A percentile compares a stretch with the other conserved stretches of the same genome.
Evolutionary conservation across 2,797 vertebrate species (phyloP).

Genomic region (Podargus strigoides): DNA sequence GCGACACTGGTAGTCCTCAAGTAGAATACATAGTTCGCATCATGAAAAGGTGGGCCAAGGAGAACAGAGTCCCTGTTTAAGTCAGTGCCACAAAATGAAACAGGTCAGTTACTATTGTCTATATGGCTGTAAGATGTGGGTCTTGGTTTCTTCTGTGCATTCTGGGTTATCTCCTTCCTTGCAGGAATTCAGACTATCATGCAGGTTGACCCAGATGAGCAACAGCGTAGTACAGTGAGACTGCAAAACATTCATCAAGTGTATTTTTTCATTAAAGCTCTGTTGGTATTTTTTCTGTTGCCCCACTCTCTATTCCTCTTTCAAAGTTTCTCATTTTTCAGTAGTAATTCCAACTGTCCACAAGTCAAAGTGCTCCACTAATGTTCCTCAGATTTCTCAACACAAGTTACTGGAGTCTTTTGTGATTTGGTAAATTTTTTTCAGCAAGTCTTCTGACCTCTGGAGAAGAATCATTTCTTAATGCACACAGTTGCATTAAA

Average conservation of each 20-base stretch:
- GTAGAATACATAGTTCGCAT: constrained; percentile 91
- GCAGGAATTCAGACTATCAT: not conserved
- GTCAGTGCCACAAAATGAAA: not conserved
- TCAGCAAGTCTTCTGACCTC: not conserved
- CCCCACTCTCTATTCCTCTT: not conserved
- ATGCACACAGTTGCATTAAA: not conserved
- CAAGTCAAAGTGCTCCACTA: not conserved
- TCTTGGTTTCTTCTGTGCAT: not conserved
- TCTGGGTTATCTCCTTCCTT: not conserved
- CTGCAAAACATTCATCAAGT: not conserved
- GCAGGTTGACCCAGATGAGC: not conserved
- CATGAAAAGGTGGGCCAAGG: constrained; percentile 98
- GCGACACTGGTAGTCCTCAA: constrained; percentile 90
- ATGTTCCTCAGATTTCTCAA: not conserved
- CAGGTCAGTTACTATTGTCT: not conserved
- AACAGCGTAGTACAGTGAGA: not conserved
- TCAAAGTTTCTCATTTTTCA: not conserved
- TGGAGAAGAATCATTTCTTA: not conserved
- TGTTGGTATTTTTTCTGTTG: not conserved
- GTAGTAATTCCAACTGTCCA: not conserved
- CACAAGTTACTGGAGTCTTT: not conserved
- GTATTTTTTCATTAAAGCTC: not conserved
- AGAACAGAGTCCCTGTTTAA: constrained; percentile 88
- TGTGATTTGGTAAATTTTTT: not conserved
- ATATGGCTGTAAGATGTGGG: not conserved